Evolutionary conservation across 2,888 invertebrate species (phyloP).

Genomic region (Spatulosminthurus flaviceps): DNA sequence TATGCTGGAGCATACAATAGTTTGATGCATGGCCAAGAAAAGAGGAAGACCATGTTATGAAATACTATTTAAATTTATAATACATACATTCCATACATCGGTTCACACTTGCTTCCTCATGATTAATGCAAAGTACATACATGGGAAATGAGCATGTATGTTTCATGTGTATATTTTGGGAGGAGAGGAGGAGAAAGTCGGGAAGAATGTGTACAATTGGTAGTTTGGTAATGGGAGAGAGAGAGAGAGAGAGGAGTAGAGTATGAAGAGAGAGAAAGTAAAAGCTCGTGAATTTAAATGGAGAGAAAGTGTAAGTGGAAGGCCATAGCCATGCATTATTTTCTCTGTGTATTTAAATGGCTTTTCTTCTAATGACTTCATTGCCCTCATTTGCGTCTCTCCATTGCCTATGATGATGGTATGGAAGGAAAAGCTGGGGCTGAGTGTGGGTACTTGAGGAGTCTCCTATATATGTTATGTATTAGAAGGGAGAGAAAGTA

Average conservation of each 20-base stretch:
- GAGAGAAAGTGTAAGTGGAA: background rate
- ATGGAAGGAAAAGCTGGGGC: too few relatives aligned
- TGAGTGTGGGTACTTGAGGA: too few relatives aligned
- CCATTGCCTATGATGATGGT: background rate
- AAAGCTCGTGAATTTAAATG: constrained; percentile 14
- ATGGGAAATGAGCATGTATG: too few relatives aligned
- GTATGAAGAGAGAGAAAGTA: background rate
- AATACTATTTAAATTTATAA: too few relatives aligned
- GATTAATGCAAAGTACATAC: too few relatives aligned
- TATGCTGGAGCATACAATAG: too few relatives aligned
- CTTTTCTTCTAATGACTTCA: constrained; percentile 40
- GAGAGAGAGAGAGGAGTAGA: background rate
- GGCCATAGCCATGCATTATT: constrained; percentile 30
- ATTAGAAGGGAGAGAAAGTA: background rate
- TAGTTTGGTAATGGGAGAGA: background rate
- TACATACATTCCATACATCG: too few relatives aligned
- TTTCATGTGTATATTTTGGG: background rate
- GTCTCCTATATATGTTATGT: too few relatives aligned
- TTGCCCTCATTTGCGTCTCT: constrained; percentile 33
- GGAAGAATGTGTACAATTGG: background rate
- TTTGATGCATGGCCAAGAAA: too few relatives aligned
- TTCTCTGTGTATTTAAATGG: constrained; percentile 41
- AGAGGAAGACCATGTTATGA: too few relatives aligned
- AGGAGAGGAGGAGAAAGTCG: background rate
- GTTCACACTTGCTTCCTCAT: too few relatives aligned